phyloP scores from a whole-genome alignment of 1,140 invertebrate genomes.

The Cyclina sinensis region DNA sequence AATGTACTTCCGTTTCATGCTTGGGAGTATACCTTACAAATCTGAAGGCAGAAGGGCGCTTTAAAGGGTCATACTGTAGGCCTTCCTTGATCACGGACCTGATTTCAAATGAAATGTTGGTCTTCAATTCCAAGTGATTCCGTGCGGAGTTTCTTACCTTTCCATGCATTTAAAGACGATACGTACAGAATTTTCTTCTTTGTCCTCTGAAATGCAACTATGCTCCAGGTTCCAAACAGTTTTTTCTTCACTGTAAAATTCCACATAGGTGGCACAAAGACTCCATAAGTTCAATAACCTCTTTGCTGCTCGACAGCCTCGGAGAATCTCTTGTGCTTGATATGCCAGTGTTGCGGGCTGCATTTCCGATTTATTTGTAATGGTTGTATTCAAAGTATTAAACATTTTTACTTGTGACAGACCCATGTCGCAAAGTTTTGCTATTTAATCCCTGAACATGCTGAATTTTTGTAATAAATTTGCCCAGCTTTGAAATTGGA shows the following conservation, averaged over 20 bases:
- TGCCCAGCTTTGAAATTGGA: too few species aligned
- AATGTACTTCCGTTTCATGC: too few species aligned
- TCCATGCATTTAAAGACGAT: conserved; percentile 24
- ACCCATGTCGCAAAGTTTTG: conserved; percentile 49
- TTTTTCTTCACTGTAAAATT: conserved; percentile 46
- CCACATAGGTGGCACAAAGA: conserved; percentile 34
- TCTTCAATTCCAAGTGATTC: conserved; percentile 17
- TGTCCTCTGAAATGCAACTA: neutral
- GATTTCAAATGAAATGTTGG: conserved; percentile 22
- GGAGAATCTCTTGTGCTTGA: conserved; percentile 34
- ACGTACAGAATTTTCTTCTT: neutral
- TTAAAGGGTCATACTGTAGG: conserved; percentile 32
- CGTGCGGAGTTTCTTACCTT: conserved; percentile 45
- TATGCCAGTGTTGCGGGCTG: conserved; percentile 41
- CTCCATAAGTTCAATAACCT: conserved; percentile 31
- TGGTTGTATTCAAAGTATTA: conserved; percentile 38
- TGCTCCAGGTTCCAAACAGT: neutral
- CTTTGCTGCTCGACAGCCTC: conserved; percentile 2
- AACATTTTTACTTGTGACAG: conserved; percentile 27
- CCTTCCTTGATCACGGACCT: conserved; percentile 22
- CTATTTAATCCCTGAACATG: too few species aligned
- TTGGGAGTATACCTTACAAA: conserved; percentile 16
- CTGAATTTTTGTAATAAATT: too few species aligned
- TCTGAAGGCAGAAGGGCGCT: conserved; percentile 27
- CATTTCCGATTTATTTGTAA: conserved; percentile 7